Base-by-base conservation (phyloP, 1,140 invertebrate species). In the Drosophila aff. region DNA sequence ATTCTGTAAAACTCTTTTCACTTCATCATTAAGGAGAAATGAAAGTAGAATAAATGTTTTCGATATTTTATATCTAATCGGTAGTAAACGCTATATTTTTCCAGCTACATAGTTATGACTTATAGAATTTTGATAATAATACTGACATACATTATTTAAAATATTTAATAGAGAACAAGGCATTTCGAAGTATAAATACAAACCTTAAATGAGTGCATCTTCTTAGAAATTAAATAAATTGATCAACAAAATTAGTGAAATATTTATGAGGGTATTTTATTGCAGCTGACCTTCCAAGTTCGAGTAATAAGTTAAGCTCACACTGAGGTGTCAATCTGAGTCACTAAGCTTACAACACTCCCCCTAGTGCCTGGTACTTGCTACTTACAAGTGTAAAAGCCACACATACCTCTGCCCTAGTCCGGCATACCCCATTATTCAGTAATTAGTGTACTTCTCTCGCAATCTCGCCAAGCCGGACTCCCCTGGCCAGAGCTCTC, bases 341-440 rank as follows among this genome's bases (percentile, higher is more conserved):
- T 66, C 58, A 66, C 23, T 5, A 4, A 11, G 1, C 55, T 63
- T 8, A 16, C 10, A 31, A n/a, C 33, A 21, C 1, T 21, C 10
- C 15, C 21, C 15, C 4, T 15, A 23, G 33, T 57, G 11, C 21
- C 26, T 13, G 28, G 10, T 7, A 50, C 21, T 13, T 16, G 15
- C 16, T 2, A 38, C 8, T 36, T 13, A 41, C 26, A 31, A n/a
- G 44, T 47, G 43, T 21, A 46, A 57, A 57, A 16, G 13, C 43
- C 21, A 26, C 38, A 28, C 16, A 57, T 57, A 4, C 15, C 53
- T 40, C 36, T 16, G 3, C n/a, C 18, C 46, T 40, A 73, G 67
- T 47, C 67, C 43, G 38, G 31, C 43, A 78, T 69, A 69, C 57
- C 65, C 50, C 31, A 11, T 9, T 23, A 40, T 18, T 31, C 40